Conservation (phyloP, 2,888 invertebrate genomes). For the Rhogogaster chlorosoma region DNA sequence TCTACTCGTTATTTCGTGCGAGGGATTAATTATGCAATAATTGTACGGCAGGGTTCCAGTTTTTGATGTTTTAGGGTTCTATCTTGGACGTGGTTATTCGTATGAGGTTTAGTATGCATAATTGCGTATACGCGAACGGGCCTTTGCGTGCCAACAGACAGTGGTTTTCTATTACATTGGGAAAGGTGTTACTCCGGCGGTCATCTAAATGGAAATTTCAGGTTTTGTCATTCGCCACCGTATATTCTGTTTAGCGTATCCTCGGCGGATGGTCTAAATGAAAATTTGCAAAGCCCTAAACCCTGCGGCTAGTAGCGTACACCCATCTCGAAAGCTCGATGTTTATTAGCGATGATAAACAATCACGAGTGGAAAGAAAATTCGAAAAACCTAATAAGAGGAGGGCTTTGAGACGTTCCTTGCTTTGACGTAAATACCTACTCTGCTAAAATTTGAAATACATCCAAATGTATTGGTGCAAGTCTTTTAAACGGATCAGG, state of each 20-base stretch:
- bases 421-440: neutral
- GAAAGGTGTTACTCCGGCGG: constrained; percentile 33
- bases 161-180: constrained; percentile 25
- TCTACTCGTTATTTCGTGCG: neutral
- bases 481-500: neutral
- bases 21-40: constrained; percentile 17
- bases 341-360: neutral
- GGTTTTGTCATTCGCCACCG: constrained; percentile 35
- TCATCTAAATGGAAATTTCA: constrained; percentile 45
- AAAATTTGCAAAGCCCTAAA: neutral
- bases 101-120: constrained; percentile 23
- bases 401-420: neutral
- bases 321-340: neutral
- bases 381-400: neutral
- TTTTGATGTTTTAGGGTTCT: constrained; percentile 24
- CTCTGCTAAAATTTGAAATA: neutral
- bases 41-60: neutral
- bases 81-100: neutral
- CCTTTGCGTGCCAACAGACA: constrained; percentile 16
- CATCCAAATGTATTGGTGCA: neutral
- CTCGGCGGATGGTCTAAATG: constrained; percentile 9
- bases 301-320: neutral
- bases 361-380: neutral
- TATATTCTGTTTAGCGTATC: constrained; percentile 36
- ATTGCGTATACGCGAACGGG: constrained; percentile 11